Conservation (phyloP, 2,797 vertebrate genomes). For the Sebastes itinus region DNA sequence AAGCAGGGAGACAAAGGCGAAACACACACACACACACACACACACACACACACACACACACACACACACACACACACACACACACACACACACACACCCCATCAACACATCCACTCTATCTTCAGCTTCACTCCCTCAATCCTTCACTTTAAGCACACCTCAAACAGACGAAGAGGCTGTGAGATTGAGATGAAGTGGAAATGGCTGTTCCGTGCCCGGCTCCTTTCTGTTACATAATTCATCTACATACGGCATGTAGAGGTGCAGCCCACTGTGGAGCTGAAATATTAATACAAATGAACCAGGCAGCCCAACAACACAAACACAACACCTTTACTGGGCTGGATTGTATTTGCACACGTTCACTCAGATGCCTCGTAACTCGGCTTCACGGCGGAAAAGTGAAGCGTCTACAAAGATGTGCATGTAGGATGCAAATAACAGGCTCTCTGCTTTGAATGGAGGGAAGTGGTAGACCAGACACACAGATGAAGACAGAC, state of each 20-base stretch:
- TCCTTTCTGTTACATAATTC: conserved; percentile 70
- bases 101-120: background rate
- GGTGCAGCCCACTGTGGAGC: conserved; percentile 53
- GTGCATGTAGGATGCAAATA: conserved; percentile 33
- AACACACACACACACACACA: background rate
- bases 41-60: conserved; percentile 6
- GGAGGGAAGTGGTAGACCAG: background rate
- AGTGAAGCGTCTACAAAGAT: conserved; percentile 3
- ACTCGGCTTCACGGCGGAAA: background rate
- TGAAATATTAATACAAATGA: conserved; percentile 78
- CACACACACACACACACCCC: conserved; percentile 4
- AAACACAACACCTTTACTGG: conserved; percentile 43
- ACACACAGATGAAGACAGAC: conserved; percentile 19
- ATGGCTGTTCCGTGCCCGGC: conserved; percentile 46
- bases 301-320: conserved; percentile 41
- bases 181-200: conserved; percentile 66
- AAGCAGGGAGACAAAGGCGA: background rate
- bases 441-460: conserved; percentile 30
- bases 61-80: background rate
- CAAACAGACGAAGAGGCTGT: conserved; percentile 36
- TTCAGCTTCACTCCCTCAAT: conserved; percentile 5
- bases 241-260: conserved; percentile 48
- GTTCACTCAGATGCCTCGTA: background rate
- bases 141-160: conserved; percentile 41
- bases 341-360: conserved; percentile 26